Percentiles rank a stretch among this genome's conserved stretches.
Conservation (phyloP, 2,888 invertebrate species). For the Drosophila kokeensis region DNA sequence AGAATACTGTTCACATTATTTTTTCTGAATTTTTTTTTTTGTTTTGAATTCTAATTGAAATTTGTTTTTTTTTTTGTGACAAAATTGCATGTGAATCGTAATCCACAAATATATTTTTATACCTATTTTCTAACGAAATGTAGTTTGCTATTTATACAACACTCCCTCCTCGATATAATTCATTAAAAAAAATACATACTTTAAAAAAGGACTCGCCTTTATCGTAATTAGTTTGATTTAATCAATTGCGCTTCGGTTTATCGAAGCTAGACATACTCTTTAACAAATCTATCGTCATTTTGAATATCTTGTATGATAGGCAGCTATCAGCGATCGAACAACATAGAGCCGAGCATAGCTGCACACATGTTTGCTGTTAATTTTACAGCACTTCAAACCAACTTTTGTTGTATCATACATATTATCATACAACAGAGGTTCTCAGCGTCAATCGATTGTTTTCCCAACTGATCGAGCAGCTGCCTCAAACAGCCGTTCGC, state of each 20-base stretch:
- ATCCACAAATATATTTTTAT: conserved; percentile 7
- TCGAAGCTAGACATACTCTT: conserved; percentile 27
- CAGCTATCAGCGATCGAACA: too few relatives aligned
- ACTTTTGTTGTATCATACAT: not conserved
- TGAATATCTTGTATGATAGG: not conserved
- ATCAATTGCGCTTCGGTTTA: conserved; percentile 18
- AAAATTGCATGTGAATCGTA: conserved; percentile 40
- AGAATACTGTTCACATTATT: not conserved
- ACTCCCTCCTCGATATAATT: conserved; percentile 9
- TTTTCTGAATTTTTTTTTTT: not conserved
- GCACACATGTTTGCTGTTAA: not conserved
- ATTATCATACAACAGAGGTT: too few relatives aligned
- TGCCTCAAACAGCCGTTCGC: not conserved
- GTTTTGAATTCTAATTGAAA: conserved; percentile 7
- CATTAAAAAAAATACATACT: conserved; percentile 4
- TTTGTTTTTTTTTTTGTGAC: conserved; percentile 17
- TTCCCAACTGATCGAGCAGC: not conserved
- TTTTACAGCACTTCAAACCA: too few relatives aligned
- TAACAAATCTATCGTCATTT: not conserved
- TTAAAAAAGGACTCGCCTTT: not conserved
- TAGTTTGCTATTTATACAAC: conserved; percentile 28
- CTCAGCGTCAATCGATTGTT: not conserved
- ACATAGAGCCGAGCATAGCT: not conserved
- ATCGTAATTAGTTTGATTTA: not conserved
- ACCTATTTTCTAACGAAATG: conserved; percentile 8